Conservation (phyloP, 2,113 vertebrate genomes). For the Phyllopteryx taeniolatus region DNA sequence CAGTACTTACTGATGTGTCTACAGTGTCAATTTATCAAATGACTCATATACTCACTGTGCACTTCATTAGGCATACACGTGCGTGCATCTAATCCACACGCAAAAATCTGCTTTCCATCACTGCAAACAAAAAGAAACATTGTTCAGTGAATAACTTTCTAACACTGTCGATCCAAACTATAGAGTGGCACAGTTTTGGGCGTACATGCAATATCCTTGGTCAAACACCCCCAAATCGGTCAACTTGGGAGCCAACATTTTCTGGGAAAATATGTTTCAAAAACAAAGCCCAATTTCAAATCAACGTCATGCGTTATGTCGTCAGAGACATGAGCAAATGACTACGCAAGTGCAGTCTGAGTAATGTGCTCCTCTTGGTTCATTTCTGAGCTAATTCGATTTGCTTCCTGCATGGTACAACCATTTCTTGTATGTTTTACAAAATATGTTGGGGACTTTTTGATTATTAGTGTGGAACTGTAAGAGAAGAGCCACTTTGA, state of each 20-base stretch:
- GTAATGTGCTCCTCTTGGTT: conserved; percentile 38
- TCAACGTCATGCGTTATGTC: not conserved
- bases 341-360: too few relatives aligned
- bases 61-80: not conserved
- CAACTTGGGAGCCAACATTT: not conserved
- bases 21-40: conserved; percentile 39
- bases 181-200: not conserved
- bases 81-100: not conserved
- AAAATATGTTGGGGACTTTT: conserved; percentile 12
- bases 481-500: not conserved
- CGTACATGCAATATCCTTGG: not conserved
- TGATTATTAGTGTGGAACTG: not conserved
- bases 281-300: not conserved
- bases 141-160: not conserved
- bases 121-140: not conserved
- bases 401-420: not conserved
- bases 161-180: not conserved
- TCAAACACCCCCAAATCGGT: not conserved
- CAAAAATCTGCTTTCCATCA: not conserved
- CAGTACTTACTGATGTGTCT: conserved; percentile 42
- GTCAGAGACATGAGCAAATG: conserved; percentile 18
- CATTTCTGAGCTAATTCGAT: conserved; percentile 33
- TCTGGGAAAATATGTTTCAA: not conserved
- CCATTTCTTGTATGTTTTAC: not conserved
- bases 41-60: conserved; percentile 8